Base-by-base conservation (phyloP, 2,797 vertebrate genomes). In the Mastacembelus armatus region DNA sequence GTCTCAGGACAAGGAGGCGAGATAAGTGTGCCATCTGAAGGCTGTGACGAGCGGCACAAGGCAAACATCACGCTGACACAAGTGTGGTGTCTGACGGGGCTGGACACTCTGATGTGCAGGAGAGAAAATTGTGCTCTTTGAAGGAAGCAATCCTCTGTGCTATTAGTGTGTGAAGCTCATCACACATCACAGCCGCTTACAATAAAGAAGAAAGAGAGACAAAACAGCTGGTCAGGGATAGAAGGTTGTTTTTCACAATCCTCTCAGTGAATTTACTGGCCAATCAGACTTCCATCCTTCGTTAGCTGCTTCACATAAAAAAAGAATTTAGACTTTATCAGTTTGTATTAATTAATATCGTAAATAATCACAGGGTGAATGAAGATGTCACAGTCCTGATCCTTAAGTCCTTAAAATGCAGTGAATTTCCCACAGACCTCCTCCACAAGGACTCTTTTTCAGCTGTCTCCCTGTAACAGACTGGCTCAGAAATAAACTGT, bases 41-140 rank as follows among this genome's bases (percentile, higher is more conserved):
- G 7, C 12, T 4, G 2, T n/a, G 30, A 35, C n/a, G 2, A 39
- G 12, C 18, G 60, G 22, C 63, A 79, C 56, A 66, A 18, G 67
- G 42, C 58, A 5, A 39, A 14, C 4, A 0, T 71, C 61, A 52
- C 64, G 44, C 48, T 3, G 4, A 27, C 11, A 0, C 56, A 83
- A 86, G 88, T 72, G 70, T 79, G 78, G 43, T 61, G 21, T 52
- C 38, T 52, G 56, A 10, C 3, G n/a, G 32, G 47, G 42, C 52
- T 2, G 36, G 19, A 48, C 0, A 45, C 36, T 39, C 2, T 27
- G 73, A 71, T 5, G 66, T 57, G 11, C 36, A 26, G 55, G 71
- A 62, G 71, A 60, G 33, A 72, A 7, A 75, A 80, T 77, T 78
- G 74, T 80, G 74, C 44, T 12, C 73, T 74, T 77, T 76, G 69